Evolutionary conservation across 2,797 vertebrate species (phyloP), one percentile per base, ranked within the genome.

Genomic region (Pogoniulus pusillus): DNA sequence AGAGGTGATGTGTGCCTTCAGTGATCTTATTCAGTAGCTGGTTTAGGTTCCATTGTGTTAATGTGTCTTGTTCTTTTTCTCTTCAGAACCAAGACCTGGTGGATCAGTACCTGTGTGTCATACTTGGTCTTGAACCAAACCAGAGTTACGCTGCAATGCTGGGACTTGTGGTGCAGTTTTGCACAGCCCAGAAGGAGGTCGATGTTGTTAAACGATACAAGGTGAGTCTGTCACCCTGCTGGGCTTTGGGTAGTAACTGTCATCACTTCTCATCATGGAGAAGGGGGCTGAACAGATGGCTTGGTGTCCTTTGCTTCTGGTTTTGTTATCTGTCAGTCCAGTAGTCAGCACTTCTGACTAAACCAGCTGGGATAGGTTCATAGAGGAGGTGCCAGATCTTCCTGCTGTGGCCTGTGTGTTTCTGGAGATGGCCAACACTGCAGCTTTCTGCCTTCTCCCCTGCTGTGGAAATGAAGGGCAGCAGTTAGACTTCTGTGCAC

Each of bases 121-220:
- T 99, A 91, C 93, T 99, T 78, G 97, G 97, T 92, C 96, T 99
- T 54, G 99, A 99, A 39, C 98, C 98, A 93, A 98, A 93, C 97
- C 97, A 98, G 57, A 98, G 94, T 80, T 98, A 97, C 0, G 96
- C 98, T 35, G 98, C 96, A 43, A 97, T 99, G 98, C 95, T 99
- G 81, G 99, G 98, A 8, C 97, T 98, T 80, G 97, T 98, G 94
- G 97, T 99, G 27, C 98, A 99, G 93, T 99, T 99, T 95, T 99
- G 98, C 95, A 96, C 98, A 1, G 91, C 95, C 68, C 98, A 98
- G 89, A 99, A 98, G 86, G 98, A 99, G 91, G 96, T 97, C n/a
- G 97, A 96, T 3, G 97, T 97, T 69, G 97, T 99, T 84, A 98
- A 97, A 85, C 98, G 95, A 87, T 97, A 99, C 88, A 99, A 98